Evolutionary conservation across 2,888 invertebrate genomes (phyloP).

Genomic region (Tyria jacobaeae): DNA sequence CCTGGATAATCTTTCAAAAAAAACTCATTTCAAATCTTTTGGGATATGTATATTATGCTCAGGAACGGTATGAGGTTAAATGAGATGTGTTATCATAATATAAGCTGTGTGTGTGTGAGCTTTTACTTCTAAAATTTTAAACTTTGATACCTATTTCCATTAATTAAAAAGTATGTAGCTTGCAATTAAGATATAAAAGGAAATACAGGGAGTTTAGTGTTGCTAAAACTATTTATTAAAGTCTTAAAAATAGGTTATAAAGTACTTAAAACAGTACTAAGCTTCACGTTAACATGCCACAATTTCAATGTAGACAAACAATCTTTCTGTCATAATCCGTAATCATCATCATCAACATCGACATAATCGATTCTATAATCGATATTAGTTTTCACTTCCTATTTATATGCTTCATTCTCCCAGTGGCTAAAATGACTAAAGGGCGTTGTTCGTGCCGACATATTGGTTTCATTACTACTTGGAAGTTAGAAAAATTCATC

Average conservation of each 20-base stretch:
- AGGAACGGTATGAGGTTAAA: no score
- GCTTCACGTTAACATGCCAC: not conserved
- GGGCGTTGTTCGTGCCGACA: constrained; percentile 2
- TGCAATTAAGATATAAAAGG: not conserved
- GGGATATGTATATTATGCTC: no score
- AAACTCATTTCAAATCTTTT: no score
- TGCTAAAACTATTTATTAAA: not conserved
- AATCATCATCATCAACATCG: no score
- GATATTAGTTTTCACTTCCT: not conserved
- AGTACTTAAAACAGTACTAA: constrained; percentile 5
- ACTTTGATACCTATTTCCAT: no score
- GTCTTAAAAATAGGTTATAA: not conserved
- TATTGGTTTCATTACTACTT: not conserved
- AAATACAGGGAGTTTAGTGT: not conserved
- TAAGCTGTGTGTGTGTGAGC: no score
- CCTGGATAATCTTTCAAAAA: no score
- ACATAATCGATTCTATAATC: not conserved
- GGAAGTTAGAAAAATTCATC: not conserved
- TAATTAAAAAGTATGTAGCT: no score
- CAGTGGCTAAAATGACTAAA: constrained; percentile 5
- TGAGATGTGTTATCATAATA: no score
- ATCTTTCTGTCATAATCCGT: no score
- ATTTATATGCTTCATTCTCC: not conserved
- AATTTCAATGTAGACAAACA: not conserved
- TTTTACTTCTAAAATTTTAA: no score